Evolutionary conservation across 2,797 vertebrate genomes (phyloP).

Genomic region (Acipenser ruthenus): DNA sequence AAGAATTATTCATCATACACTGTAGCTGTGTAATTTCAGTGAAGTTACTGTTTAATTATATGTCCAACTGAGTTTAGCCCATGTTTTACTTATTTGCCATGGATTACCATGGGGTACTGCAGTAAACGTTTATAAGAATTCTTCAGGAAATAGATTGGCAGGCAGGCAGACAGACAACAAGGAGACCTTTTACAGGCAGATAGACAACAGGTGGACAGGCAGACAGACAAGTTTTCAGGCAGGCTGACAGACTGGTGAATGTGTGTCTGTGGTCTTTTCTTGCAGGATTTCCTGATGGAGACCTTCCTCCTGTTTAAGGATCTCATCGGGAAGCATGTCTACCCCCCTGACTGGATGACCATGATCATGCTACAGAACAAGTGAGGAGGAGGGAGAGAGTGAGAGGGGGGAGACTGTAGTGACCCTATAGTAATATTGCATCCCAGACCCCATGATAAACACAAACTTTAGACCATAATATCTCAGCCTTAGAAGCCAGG

Average conservation of each 20-base stretch:
- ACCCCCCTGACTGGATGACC: conserved; percentile 89
- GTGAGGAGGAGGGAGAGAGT: conserved; percentile 42
- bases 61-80: too few species aligned
- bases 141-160: background rate
- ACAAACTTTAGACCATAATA: too few species aligned
- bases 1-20: too few species aligned
- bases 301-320: conserved; percentile 93
- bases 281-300: conserved; percentile 94
- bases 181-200: background rate
- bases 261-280: conserved; percentile 27
- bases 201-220: too few species aligned
- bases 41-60: too few species aligned
- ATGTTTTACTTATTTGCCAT: too few species aligned
- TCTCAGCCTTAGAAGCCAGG: too few species aligned
- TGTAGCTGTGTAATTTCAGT: too few species aligned
- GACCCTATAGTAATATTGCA: background rate
- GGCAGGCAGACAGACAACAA: background rate
- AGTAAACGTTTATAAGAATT: too few species aligned
- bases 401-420: conserved; percentile 2
- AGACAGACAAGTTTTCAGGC: background rate
- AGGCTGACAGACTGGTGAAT: background rate
- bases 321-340: conserved; percentile 89
- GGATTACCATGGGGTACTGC: too few species aligned
- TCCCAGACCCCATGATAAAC: conserved; percentile 5
- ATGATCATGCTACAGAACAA: conserved; percentile 99